phyloP scores from a whole-genome alignment of 2,797 vertebrate genomes.

The Pyrocephalus nanus region DNA sequence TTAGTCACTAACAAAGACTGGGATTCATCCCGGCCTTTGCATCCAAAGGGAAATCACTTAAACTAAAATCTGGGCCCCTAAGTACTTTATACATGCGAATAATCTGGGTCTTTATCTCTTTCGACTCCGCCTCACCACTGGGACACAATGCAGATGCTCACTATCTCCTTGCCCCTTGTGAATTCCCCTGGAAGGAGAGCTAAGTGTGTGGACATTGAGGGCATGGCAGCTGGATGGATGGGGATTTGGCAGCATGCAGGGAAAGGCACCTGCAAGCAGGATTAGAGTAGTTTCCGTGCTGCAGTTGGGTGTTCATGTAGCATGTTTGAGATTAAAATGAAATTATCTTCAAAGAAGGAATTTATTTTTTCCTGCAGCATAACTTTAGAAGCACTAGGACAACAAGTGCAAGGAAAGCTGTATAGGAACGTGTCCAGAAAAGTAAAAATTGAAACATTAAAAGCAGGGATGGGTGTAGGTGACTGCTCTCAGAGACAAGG shows the following conservation, averaged over 20 bases:
- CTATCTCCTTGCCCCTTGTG: background rate
- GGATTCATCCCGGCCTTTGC: background rate
- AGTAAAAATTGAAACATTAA: background rate
- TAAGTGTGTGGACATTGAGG: background rate
- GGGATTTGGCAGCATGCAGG: background rate
- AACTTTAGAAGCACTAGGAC: background rate
- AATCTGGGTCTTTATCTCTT: conserved; percentile 50
- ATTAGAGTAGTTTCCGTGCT: background rate
- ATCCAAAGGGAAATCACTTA: conserved; percentile 13
- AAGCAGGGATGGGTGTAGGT: background rate
- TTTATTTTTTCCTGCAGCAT: background rate
- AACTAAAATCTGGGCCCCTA: conserved; percentile 24
- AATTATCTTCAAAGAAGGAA: background rate
- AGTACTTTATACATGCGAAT: background rate
- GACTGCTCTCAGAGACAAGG: background rate
- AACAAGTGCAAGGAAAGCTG: background rate
- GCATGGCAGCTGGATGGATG: background rate
- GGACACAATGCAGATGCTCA: background rate
- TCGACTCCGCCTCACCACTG: background rate
- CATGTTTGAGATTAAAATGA: background rate
- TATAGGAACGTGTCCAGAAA: background rate
- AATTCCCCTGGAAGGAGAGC: background rate
- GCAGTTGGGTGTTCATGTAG: background rate
- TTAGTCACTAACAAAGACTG: conserved; percentile 28
- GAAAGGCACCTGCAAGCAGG: background rate